Evolutionary conservation across 1,140 invertebrate species (phyloP), one percentile per base, ranked within the genome.

Genomic region (Mercenaria mercenaria): DNA sequence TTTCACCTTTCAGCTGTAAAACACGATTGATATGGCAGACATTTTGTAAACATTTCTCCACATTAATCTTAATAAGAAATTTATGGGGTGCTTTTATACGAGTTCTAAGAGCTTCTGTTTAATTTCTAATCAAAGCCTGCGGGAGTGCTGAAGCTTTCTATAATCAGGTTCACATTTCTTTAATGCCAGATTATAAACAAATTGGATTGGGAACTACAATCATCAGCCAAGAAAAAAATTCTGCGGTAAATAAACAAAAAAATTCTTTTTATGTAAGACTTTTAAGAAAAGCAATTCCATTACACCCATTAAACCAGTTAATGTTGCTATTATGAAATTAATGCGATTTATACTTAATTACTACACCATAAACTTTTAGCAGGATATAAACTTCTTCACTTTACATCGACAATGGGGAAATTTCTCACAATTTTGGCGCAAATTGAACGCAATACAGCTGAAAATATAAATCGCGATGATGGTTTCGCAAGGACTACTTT

Each of bases 41-140:
- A 82, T 50, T 64, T 13, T 59, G 59, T 82, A 82, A 82, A 82
- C 80, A 82, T 59, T 39, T n/a, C 37, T 43, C 29, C 29, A 18
- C 50, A 56, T 39, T 64, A 43, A 82, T 64, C 80, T 59, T 64
- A 34, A 82, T 82, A 26, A 52, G 34, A 41, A 67, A 64, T 82
- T 64, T 47, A 82, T 67, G 23, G 34, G 39, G 20, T 82, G 80
- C 50, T 59, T 64, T 64, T 64, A 39, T 59, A 64, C 23, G 43
- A 50, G 50, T 79, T 79, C 50, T 32, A 15, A 47, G 41, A 56
- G 50, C 29, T 34, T 79, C 76, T 79, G 76, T 41, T 79, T 79
- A 79, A 52, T 79, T 79, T 79, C 76, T 56, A 47, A 52, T 79
- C 76, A 72, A 37, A 72, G 37, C 34, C 67, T 72, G 34, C 29